Conservation (phyloP, 2,888 invertebrate genomes). For the Agrochola litura region DNA sequence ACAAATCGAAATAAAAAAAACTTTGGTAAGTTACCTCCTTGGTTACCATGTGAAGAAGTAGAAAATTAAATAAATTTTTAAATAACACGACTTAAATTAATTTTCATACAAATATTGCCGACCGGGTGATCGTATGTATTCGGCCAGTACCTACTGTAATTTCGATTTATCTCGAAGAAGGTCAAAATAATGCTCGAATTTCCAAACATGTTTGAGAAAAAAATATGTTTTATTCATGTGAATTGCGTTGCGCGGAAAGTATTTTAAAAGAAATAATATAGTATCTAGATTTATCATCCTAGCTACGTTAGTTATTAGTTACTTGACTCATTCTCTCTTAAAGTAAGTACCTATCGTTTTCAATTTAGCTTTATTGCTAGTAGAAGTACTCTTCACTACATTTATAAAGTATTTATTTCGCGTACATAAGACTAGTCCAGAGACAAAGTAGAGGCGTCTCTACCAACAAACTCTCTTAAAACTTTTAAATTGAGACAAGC, state of each 20-base stretch:
- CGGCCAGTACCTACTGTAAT: too few relatives aligned
- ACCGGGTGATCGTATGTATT: too few relatives aligned
- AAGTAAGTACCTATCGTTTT: conserved; percentile 1
- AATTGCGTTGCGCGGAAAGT: not conserved
- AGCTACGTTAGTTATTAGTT: not conserved
- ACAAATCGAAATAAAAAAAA: too few relatives aligned
- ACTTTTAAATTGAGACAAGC: conserved; percentile 64
- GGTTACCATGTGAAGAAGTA: too few relatives aligned
- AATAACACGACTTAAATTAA: too few relatives aligned
- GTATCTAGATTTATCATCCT: not conserved
- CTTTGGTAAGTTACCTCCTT: too few relatives aligned
- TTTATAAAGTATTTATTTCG: conserved; percentile 48
- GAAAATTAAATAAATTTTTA: too few relatives aligned
- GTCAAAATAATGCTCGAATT: too few relatives aligned
- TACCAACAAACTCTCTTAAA: conserved; percentile 49
- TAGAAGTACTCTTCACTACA: conserved; percentile 5
- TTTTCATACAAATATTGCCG: too few relatives aligned
- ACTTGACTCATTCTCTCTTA: not conserved
- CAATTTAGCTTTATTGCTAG: conserved; percentile 25
- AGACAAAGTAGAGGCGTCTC: conserved; percentile 36
- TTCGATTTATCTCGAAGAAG: too few relatives aligned
- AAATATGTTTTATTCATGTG: not conserved
- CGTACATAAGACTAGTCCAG: conserved; percentile 23
- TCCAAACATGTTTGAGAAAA: too few relatives aligned
- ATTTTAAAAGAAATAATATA: not conserved